These are phyloP conservation scores for Tangara arthus DNA, from an alignment of 2,797 vertebrate species.

Conservation along the genomic window DNA sequence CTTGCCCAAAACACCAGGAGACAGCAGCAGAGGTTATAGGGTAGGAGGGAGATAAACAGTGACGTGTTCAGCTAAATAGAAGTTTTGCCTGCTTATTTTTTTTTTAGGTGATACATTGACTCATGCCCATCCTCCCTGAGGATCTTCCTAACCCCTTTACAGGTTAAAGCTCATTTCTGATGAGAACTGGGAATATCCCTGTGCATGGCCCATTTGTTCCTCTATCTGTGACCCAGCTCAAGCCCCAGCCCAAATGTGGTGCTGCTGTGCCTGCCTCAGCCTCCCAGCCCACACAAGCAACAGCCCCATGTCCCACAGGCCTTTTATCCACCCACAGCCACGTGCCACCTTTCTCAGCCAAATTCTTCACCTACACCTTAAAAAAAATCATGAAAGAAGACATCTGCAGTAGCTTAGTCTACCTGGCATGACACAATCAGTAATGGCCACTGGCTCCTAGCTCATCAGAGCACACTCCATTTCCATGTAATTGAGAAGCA, in stretches of 20 bases:
- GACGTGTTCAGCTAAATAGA: background rate
- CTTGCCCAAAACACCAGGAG: background rate
- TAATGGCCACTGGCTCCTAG: slow-evolving; percentile 48
- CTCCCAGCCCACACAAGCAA: background rate
- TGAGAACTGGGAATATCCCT: background rate
- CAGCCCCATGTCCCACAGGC: background rate
- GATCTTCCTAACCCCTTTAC: background rate
- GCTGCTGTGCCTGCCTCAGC: background rate
- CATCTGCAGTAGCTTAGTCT: slow-evolving; percentile 42
- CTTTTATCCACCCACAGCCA: background rate
- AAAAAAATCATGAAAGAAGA: slow-evolving; percentile 3
- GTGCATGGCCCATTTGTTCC: background rate
- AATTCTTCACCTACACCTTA: background rate
- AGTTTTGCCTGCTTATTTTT: background rate
- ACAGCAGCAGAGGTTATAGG: background rate
- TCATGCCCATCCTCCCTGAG: background rate
- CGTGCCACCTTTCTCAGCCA: background rate
- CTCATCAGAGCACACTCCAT: slow-evolving; percentile 14
- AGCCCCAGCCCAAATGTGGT: accelerated
- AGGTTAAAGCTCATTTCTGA: background rate
- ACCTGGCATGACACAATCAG: slow-evolving; percentile 30
- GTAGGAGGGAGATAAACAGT: background rate
- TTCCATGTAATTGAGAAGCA: slow-evolving; percentile 60
- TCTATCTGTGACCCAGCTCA: background rate
- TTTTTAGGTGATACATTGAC: background rate